Evolutionary conservation across 2,888 invertebrate genomes (phyloP).

Genomic region (Polymixis lichenea): DNA sequence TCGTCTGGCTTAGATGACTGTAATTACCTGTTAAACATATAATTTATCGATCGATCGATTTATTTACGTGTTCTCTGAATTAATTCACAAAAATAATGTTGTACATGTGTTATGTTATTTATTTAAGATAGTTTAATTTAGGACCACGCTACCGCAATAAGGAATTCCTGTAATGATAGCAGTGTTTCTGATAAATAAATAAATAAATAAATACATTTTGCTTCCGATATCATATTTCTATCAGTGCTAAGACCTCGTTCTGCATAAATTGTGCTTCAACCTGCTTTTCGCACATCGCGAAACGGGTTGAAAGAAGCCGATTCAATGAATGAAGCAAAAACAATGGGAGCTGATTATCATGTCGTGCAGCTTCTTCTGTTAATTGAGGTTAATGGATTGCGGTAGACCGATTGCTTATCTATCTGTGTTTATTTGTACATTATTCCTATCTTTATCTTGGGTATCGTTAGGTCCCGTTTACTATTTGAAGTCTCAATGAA

Average conservation of each 20-base stretch:
- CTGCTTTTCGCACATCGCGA: slow-evolving; percentile 32
- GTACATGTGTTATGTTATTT: too few relatives aligned
- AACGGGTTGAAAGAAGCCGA: slow-evolving; percentile 38
- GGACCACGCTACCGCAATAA: too few relatives aligned
- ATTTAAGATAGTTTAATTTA: too few relatives aligned
- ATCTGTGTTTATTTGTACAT: slow-evolving; percentile 33
- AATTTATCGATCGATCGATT: too few relatives aligned
- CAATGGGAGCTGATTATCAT: slow-evolving; percentile 50
- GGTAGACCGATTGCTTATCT: slow-evolving; percentile 19
- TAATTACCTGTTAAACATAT: background rate
- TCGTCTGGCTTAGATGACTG: background rate
- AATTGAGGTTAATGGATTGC: slow-evolving; percentile 54
- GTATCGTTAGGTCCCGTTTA: slow-evolving; percentile 28
- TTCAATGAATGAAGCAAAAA: slow-evolving; percentile 50
- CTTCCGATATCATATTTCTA: background rate
- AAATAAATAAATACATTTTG: too few relatives aligned
- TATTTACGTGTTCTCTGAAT: too few relatives aligned
- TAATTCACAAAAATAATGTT: too few relatives aligned
- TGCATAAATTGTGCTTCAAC: slow-evolving; percentile 11
- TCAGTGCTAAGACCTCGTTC: slow-evolving; percentile 7
- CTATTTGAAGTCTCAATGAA: background rate
- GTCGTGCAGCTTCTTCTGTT: slow-evolving; percentile 42
- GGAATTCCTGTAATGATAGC: too few relatives aligned
- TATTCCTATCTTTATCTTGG: slow-evolving; percentile 17
- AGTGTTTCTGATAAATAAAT: too few relatives aligned